Base-by-base conservation (phyloP, 1,140 invertebrate genomes). In the Cephus cinctus region DNA sequence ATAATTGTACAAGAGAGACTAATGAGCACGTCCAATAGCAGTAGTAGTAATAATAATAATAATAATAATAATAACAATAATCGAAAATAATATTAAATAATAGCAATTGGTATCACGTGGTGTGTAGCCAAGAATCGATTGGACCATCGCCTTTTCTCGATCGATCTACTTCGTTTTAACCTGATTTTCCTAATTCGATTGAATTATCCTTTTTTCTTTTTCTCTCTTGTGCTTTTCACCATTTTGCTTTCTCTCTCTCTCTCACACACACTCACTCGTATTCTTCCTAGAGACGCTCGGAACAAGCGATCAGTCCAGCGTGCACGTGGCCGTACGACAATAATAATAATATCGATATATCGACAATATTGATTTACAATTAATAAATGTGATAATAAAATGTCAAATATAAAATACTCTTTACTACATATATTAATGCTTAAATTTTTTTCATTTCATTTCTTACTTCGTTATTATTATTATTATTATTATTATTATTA, bases 361-460 rank as follows among this genome's bases (percentile, higher is more conserved):
- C 21, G 23, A 54, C 50, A 38, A 48, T 57, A 47, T 15, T 36
- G 19, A 36, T 36, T 8, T 36, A 36, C 3, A 3, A 36, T 15
- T 36, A 36, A 36, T 49, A 44, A 50, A 59, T 57, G 11, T 41
- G 20, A 41, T 41, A 50, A 56, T 65, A 65, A 66, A 67, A 63
- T 63, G 57, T 64, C 48, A 59, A 65, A 70, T 63, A 71, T 68
- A 68, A 68, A 71, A 69, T 68, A 67, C 19, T 69, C 56, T 66
- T 50, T 52, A 52, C 60, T 66, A 69, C 57, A 69, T 65, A 67
- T 66, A 65, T 61, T 47, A 47, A 56, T 61, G 32, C 36, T 49
- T 39, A 31, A 36, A 9, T 36, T 25, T 47, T 44, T 30, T 9
- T 50, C 49, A 22, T 19, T 54, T 50, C 45, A 50, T 38, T 50